Conservation (phyloP, 2,888 invertebrate species). For the Auanema sp. region DNA sequence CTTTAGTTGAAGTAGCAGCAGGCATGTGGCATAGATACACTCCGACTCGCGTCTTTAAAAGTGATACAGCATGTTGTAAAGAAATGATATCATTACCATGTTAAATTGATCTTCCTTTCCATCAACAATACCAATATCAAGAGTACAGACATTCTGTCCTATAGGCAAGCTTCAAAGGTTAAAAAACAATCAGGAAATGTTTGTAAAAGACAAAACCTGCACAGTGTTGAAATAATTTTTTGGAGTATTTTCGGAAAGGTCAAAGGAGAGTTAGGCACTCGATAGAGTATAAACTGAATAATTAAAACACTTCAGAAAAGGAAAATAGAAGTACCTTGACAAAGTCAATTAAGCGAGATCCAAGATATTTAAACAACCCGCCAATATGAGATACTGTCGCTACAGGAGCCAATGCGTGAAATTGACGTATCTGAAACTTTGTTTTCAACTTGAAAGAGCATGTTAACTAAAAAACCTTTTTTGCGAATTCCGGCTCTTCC, state of each 20-base stretch:
- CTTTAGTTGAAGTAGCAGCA: constrained; percentile 44
- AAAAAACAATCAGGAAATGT: too few species aligned
- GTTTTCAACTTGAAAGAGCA: neutral
- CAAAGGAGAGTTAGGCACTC: constrained; percentile 37
- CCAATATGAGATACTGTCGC: constrained; percentile 61
- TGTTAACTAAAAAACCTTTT: constrained; percentile 31
- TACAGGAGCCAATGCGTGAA: constrained; percentile 62
- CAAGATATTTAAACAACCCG: constrained; percentile 45
- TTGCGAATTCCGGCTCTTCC: constrained; percentile 38
- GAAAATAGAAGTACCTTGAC: constrained; percentile 17
- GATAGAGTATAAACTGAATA: constrained; percentile 22
- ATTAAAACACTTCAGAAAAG: neutral
- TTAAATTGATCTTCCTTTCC: constrained; percentile 40
- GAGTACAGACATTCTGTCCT: constrained; percentile 32
- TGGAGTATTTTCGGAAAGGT: constrained; percentile 17
- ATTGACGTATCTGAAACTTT: constrained; percentile 46
- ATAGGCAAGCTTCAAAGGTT: constrained; percentile 23
- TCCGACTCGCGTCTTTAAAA: constrained; percentile 31
- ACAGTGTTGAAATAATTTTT: neutral
- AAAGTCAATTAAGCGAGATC: constrained; percentile 22
- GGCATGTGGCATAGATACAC: constrained; percentile 44
- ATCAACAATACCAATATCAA: constrained; percentile 44
- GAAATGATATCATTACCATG: constrained; percentile 19
- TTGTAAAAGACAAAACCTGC: neutral
- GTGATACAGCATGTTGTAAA: neutral